Evolutionary conservation across 1,140 invertebrate genomes (phyloP), one percentile per base, ranked within the genome.

Genomic region (Drosophila ambigua): DNA sequence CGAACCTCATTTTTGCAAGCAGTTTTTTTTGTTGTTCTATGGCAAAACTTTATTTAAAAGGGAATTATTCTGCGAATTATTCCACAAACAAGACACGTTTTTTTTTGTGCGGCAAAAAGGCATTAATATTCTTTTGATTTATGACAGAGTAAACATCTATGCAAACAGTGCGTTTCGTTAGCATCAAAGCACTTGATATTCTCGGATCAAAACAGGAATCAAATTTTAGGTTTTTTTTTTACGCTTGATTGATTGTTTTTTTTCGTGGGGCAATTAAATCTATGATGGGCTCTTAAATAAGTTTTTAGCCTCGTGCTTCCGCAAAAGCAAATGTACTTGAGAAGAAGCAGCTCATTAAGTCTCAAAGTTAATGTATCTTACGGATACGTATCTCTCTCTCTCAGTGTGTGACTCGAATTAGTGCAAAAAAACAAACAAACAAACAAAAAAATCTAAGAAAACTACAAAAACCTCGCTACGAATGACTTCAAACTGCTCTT

Each of bases 201-300:
- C 66, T 69, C 68, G 58, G 57, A 53, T 66, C 67, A 58, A 71
- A 71, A 69, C 67, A 71, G 67, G 67, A 71, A 71, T 71, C 69
- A 45, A 71, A 58, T 46, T 45, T 58, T 58, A 24, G 15, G 11
- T 6, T 48, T 41, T 61, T 28, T 52, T 66, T 28, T 20, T 64
- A 1, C 16, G 35, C 51, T 64, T 73, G 71, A 73, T 73, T 73
- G 71, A 73, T 73, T 73, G 67, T 69, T 71, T 69, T 28, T 35
- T 24, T 35, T 52, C 5, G 46, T 9, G 48, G 41, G 65, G 66
- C 66, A 71, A 72, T 72, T 71, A 71, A 51, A 60, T 54, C 63
- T 57, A 49, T 72, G 55, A 72, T 72, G 68, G 55, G 35, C 67
- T 59, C 35, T 61, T 39, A 74, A 74, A 71, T 69, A 68, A 50